Conservation (phyloP, 2,113 vertebrate species). For the Paratilapia polleni region DNA sequence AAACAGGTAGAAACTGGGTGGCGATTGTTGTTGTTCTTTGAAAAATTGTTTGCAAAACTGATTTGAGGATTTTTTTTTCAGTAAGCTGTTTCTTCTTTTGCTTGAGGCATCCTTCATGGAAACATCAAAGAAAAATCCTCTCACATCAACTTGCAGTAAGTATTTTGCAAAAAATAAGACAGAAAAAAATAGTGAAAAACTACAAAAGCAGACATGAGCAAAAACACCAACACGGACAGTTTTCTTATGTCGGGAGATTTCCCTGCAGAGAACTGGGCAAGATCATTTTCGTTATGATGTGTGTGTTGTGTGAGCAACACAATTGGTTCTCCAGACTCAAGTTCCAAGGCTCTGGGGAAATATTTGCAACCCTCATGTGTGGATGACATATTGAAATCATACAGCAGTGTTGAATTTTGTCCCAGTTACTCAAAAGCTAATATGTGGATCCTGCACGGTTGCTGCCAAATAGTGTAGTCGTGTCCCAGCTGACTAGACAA, state of each 20-base stretch:
- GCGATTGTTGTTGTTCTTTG: conserved; percentile 28
- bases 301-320: conserved; percentile 14
- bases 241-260: conserved; percentile 22
- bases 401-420: conserved; percentile 15
- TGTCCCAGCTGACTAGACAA: conserved; percentile 45
- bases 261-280: conserved; percentile 10
- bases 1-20: conserved; percentile 26
- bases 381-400: conserved; percentile 52
- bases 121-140: conserved; percentile 22
- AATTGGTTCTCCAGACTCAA: conserved; percentile 11
- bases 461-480: conserved; percentile 24
- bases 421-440: conserved; percentile 55
- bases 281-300: conserved; percentile 30
- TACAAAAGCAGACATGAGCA: background rate
- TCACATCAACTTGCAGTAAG: conserved; percentile 4
- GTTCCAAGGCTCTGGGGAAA: conserved; percentile 26
- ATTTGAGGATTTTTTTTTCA: conserved; percentile 17
- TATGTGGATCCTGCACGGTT: conserved; percentile 18
- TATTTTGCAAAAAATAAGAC: conserved; percentile 6
- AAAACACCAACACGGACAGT: background rate
- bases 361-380: conserved; percentile 27
- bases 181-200: background rate
- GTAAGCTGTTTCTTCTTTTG: background rate
- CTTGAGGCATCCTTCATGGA: conserved; percentile 16
- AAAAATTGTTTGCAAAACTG: conserved; percentile 43